Conservation (phyloP, 2,113 vertebrate genomes). For the Eclectus roratus region DNA sequence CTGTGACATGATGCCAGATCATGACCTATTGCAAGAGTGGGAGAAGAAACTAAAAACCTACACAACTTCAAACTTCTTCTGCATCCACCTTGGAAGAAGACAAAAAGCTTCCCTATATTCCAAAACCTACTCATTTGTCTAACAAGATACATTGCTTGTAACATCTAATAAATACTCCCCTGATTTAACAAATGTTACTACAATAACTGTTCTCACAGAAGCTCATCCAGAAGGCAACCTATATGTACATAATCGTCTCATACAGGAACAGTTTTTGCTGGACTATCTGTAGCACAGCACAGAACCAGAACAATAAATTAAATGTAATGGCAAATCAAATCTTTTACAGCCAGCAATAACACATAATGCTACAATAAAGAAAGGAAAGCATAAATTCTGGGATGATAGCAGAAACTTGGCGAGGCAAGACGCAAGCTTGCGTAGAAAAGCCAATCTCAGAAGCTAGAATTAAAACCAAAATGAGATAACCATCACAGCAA, state of each 20-base stretch:
- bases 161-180: background rate
- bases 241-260: background rate
- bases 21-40: background rate
- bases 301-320: background rate
- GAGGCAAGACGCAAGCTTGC: background rate
- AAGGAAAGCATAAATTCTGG: background rate
- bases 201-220: background rate
- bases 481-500: background rate
- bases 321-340: background rate
- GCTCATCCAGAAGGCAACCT: background rate
- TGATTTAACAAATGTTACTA: background rate
- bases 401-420: background rate
- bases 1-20: rapidly evolving
- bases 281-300: background rate
- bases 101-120: background rate
- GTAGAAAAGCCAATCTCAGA: background rate
- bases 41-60: background rate
- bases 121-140: background rate
- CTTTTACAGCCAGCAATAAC: background rate
- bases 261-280: background rate
- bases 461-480: background rate
- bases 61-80: background rate
- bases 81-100: background rate
- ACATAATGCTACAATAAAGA: background rate
- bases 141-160: background rate